These are phyloP conservation scores for rabbit (Oryctolagus cuniculus) DNA, from an alignment of 2,113 vertebrate genomes.

Conservation along the genomic window mOryCun1.1 NC_091443.1:49115001-49115500, in stretches of 20 bases:
- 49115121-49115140: not conserved
- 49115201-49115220: not conserved
- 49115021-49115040: not conserved
- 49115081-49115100: not conserved
- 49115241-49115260: not conserved
- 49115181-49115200: not conserved
- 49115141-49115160: no score
- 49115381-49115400: not conserved
- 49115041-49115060: not conserved
- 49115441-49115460: not conserved
- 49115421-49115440: not conserved
- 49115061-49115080: not conserved
- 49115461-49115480: not conserved
- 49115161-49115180: not conserved
- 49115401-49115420: not conserved
- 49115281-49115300: not conserved
- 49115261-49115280: slow-evolving; percentile 39
- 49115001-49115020: not conserved
- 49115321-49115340: not conserved
- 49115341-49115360: not conserved
- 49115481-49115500: not conserved
- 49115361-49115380: not conserved
- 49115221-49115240: not conserved
- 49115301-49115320: not conserved
- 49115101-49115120: no score